phyloP scores from a whole-genome alignment of 2,888 invertebrate genomes.

The Formica aserva region DNA sequence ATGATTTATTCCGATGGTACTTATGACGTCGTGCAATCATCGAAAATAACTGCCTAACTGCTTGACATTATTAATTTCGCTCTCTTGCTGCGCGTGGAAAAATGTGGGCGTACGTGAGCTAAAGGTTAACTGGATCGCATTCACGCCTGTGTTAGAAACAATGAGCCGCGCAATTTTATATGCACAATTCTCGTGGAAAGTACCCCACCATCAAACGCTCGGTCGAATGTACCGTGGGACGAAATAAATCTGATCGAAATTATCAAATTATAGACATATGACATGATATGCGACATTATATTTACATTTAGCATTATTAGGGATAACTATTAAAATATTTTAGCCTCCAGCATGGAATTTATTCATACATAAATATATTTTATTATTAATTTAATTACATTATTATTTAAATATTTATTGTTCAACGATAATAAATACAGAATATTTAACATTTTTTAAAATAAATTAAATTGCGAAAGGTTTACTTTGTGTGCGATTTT shows the following conservation, averaged over 20 bases:
- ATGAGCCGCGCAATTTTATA: slow-evolving; percentile 30
- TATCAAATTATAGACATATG: slow-evolving; percentile 29
- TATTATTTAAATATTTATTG: not conserved
- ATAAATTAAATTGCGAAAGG: not conserved
- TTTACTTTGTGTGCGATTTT: slow-evolving; percentile 1
- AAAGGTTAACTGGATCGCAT: slow-evolving; percentile 29
- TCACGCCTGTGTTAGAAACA: slow-evolving; percentile 23
- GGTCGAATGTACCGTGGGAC: not conserved
- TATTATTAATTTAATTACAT: not conserved
- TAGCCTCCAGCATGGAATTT: not conserved
- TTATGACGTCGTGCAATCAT: not conserved
- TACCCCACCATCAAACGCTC: not conserved
- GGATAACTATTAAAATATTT: not conserved
- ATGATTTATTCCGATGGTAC: slow-evolving; percentile 13
- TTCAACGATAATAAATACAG: not conserved
- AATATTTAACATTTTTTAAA: not conserved
- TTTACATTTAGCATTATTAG: not conserved
- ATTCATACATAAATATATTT: not conserved
- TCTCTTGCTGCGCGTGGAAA: slow-evolving; percentile 28
- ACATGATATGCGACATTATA: not conserved
- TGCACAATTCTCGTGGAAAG: slow-evolving; percentile 1
- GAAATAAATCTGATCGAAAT: slow-evolving; percentile 19
- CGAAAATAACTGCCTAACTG: not conserved
- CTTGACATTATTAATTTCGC: slow-evolving; percentile 44
- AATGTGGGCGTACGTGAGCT: slow-evolving; percentile 19